Evolutionary conservation across 2,113 vertebrate species (phyloP), one percentile per base, ranked within the genome.

Genomic region (Tor tambroides): DNA sequence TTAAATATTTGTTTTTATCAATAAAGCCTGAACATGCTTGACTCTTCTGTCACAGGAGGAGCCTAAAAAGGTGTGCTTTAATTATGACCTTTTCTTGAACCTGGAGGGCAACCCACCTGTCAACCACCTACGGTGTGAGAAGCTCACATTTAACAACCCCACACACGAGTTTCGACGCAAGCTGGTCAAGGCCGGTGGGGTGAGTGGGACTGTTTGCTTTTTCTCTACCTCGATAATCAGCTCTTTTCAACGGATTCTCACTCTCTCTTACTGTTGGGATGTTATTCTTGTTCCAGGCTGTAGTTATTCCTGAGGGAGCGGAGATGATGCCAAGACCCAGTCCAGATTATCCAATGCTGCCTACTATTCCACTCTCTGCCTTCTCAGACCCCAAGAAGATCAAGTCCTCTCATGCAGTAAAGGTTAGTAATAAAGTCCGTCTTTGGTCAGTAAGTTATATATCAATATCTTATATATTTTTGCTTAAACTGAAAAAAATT

Each of bases 321-420:
- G 98, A 98, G 92, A 93, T 96, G 5, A 94, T 98, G 91, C 97
- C 98, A 35, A 96, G 97, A 89, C 97, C 98, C 56, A 98, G 97
- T 91, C 97, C 97, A 0, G 98, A 99, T 93, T 98, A 98, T 92
- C 97, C 98, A 0, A 99, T 98, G 96, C 94, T 99, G 83, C 97
- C 98, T 92, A 98, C 97, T 88, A 98, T 99, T 91, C 97, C 97
- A n/a, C 97, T 98, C 35, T 98, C 97, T 89, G 97, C 98, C 92
- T 97, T 99, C 94, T 99, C 98, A 65, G 98, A 99, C 92, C 98
- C 98, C 91, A 99, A 99, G 95, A 99, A 99, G 94, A 98, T 96
- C 91, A 99, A 99, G 93, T 96, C 96, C 0, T 96, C 97, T 89
- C 97, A 99, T 74, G 95, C 96, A 88, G 97, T 98, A 93, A 99